Evolutionary conservation across 2,113 vertebrate species (phyloP).

Genomic region (Dasyurus viverrinus): DNA sequence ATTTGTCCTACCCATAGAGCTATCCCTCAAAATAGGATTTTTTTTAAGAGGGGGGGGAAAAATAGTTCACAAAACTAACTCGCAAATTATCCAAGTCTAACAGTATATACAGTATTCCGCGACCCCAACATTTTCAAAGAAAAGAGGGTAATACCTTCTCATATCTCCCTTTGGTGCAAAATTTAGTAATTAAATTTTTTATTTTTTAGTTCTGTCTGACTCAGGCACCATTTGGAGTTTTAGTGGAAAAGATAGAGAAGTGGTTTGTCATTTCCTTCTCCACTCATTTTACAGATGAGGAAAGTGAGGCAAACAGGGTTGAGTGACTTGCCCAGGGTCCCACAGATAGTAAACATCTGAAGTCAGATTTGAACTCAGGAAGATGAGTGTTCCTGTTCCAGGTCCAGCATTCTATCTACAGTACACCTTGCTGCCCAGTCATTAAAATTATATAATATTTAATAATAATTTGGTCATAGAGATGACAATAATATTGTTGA

Average conservation of each 20-base stretch:
- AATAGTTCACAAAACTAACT: not conserved
- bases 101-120: not conserved
- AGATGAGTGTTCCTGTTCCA: not conserved
- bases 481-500: not conserved
- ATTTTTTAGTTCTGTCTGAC: not conserved
- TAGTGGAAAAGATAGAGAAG: not conserved
- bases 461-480: not conserved
- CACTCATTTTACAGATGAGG: not conserved
- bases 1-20: not conserved
- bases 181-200: not conserved
- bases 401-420: not conserved
- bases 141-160: not conserved
- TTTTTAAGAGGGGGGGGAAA: not conserved
- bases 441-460: not conserved
- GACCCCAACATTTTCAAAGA: not conserved
- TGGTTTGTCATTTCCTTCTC: not conserved
- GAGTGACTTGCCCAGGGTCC: not conserved
- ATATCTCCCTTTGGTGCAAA: not conserved
- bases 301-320: not conserved
- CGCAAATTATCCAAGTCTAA: not conserved
- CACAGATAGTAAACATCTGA: not conserved
- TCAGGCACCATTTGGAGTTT: not conserved
- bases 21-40: not conserved
- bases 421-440: not conserved
- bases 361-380: not conserved